Conservation (phyloP, 2,797 vertebrate species). For the Pangasius djambal region DNA sequence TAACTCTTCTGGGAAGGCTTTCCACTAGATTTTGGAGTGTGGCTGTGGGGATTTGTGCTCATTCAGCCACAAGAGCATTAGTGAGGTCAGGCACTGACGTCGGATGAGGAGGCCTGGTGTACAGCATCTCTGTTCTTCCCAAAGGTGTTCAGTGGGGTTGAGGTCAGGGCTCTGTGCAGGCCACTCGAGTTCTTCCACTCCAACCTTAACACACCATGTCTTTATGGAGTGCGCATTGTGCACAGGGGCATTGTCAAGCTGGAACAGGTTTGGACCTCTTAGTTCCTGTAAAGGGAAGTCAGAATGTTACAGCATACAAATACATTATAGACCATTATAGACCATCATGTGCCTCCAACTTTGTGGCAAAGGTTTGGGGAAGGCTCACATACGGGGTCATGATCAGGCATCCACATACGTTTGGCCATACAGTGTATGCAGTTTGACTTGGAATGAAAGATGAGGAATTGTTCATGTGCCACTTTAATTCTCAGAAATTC, state of each 20-base stretch:
- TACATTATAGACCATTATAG: neutral
- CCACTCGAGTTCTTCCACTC: neutral
- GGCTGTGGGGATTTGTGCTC: neutral
- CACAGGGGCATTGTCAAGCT: neutral
- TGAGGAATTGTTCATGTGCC: constrained; percentile 7
- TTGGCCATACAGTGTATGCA: neutral
- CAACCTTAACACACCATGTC: neutral
- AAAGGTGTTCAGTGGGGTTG: neutral
- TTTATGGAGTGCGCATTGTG: neutral
- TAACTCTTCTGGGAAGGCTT: neutral
- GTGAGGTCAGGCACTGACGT: neutral
- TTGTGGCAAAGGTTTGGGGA: neutral
- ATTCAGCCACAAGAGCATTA: neutral
- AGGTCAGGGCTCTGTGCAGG: neutral
- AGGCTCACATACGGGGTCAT: neutral
- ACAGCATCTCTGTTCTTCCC: neutral
- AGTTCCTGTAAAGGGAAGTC: neutral
- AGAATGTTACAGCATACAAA: neutral
- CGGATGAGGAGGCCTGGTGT: neutral
- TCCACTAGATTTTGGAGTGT: neutral
- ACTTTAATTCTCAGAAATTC: neutral
- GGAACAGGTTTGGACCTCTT: neutral
- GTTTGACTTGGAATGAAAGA: neutral
- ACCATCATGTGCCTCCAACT: neutral
- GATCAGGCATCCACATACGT: neutral